These are phyloP conservation scores for Pomatorhinus ruficollis DNA, from an alignment of 2,113 vertebrate species.

Conservation along the genomic window DNA sequence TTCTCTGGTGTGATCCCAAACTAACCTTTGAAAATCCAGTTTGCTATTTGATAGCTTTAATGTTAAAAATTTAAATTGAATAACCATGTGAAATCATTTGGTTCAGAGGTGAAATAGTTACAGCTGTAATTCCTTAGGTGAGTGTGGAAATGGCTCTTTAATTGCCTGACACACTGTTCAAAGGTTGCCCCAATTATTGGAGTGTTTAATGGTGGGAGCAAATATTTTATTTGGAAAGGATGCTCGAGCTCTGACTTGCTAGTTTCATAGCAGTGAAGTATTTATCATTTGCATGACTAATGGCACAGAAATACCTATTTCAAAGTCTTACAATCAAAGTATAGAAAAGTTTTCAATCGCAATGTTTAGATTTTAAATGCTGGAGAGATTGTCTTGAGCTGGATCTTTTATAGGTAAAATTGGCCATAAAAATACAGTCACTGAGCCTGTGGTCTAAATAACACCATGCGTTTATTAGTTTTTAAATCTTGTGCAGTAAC, in stretches of 20 bases:
- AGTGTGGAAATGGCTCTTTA: constrained; percentile 65
- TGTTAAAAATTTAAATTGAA: constrained; percentile 60
- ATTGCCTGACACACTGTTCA: constrained; percentile 66
- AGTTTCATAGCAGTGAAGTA: constrained; percentile 74
- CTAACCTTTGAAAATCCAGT: constrained; percentile 74
- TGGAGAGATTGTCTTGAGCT: constrained; percentile 62
- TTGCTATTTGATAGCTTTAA: constrained; percentile 76
- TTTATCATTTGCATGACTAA: constrained; percentile 82
- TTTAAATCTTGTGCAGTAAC: constrained; percentile 75
- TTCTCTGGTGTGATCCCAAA: constrained; percentile 72
- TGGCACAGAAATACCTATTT: constrained; percentile 77
- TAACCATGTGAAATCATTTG: constrained; percentile 70
- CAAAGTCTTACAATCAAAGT: constrained; percentile 72
- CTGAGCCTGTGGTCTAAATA: constrained; percentile 68
- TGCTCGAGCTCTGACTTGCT: constrained; percentile 75
- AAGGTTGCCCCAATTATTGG: constrained; percentile 73
- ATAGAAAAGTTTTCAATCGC: constrained; percentile 65
- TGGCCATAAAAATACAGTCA: constrained; percentile 72
- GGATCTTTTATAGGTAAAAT: constrained; percentile 62
- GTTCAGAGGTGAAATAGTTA: constrained; percentile 73
- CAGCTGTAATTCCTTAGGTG: constrained; percentile 56
- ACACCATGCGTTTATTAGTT: constrained; percentile 61
- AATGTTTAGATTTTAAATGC: constrained; percentile 64
- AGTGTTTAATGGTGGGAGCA: constrained; percentile 68
- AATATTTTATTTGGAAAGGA: constrained; percentile 75